A percentile compares a stretch with the other conserved stretches of the same genome.
Evolutionary conservation across 2,888 invertebrate genomes (phyloP).

Genomic region (Reticulitermes lucifugus): DNA sequence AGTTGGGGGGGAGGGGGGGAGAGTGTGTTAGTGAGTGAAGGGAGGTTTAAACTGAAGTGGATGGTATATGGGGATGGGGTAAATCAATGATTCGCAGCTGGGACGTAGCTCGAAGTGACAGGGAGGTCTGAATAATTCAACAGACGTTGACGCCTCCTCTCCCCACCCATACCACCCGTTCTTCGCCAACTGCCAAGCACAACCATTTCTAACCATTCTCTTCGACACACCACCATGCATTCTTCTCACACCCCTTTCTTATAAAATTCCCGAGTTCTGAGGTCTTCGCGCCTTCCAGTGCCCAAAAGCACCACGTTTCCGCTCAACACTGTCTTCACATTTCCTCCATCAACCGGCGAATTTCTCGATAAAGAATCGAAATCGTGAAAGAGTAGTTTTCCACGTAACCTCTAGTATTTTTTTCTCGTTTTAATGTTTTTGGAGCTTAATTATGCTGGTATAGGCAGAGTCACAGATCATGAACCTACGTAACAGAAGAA

Average conservation of each 20-base stretch:
- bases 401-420: neutral
- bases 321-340: conserved; percentile 1
- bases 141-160: conserved; percentile 36
- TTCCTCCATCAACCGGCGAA: neutral
- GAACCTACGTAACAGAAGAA: neutral
- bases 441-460: neutral
- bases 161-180: neutral
- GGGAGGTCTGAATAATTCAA: conserved; percentile 47
- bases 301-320: neutral
- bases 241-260: conserved; percentile 12
- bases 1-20: neutral
- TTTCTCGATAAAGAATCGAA: neutral
- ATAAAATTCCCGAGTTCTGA: conserved; percentile 13
- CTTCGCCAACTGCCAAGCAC: conserved; percentile 7
- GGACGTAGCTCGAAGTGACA: conserved; percentile 44
- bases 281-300: neutral
- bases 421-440: neutral
- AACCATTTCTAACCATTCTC: conserved; percentile 30
- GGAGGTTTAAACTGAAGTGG: conserved; percentile 42
- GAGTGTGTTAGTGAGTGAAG: conserved; percentile 38
- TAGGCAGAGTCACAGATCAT: neutral
- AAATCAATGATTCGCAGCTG: conserved; percentile 51
- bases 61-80: conserved; percentile 37
- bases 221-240: conserved; percentile 9
- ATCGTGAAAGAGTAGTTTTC: neutral